A percentile compares a stretch with the other conserved stretches of the same genome.
Conservation (phyloP, 1,140 invertebrate genomes). For the Eciton burchellii region DNA sequence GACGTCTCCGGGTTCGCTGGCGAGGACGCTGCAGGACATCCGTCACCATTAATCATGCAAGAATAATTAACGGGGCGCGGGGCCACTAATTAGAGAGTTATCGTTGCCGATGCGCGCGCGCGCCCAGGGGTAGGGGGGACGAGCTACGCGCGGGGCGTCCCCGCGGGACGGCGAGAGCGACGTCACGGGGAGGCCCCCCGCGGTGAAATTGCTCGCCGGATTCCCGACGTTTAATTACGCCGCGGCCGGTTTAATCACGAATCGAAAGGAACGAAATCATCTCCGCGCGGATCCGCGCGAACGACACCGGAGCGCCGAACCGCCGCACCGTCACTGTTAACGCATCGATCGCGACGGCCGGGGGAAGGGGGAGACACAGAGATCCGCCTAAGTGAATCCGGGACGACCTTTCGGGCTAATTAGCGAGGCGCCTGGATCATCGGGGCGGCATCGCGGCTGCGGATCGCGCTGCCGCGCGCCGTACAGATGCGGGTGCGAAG, state of each 20-base stretch:
- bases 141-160: slow-evolving; percentile 26
- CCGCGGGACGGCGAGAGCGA: slow-evolving; percentile 35
- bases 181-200: neutral
- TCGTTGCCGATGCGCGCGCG: slow-evolving; percentile 68
- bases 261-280: neutral
- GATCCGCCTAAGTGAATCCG: slow-evolving; percentile 76
- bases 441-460: slow-evolving; percentile 76
- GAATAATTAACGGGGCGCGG: slow-evolving; percentile 76
- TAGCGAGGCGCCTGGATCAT: slow-evolving; percentile 81
- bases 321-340: too few relatives aligned
- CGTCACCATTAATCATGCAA: slow-evolving; percentile 75
- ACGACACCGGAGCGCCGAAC: neutral
- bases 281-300: neutral
- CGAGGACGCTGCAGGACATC: slow-evolving; percentile 50
- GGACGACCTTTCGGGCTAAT: slow-evolving; percentile 79
- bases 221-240: slow-evolving; percentile 18
- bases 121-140: slow-evolving; percentile 51
- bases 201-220: slow-evolving; percentile 10
- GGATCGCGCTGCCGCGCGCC: too few relatives aligned
- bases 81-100: slow-evolving; percentile 78
- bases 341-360: slow-evolving; percentile 23
- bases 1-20: slow-evolving; percentile 9
- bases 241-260: too few relatives aligned
- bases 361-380: slow-evolving; percentile 18
- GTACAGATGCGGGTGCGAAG: too few relatives aligned